Evolutionary conservation across 2,797 vertebrate species (phyloP).

Genomic region (Pelobates cultripes): DNA sequence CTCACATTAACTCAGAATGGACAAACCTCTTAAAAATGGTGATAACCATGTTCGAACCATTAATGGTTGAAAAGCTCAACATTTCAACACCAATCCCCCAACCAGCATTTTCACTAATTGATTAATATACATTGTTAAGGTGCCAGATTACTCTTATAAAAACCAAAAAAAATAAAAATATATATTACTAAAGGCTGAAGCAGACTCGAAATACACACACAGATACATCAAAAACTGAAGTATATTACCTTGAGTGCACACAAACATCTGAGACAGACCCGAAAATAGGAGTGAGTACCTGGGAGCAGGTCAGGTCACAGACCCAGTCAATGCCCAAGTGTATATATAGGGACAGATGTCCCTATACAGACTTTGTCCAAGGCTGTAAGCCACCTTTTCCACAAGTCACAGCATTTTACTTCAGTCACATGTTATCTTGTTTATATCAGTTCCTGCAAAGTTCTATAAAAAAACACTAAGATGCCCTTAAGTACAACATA

Average conservation of each 20-base stretch:
- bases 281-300: not conserved
- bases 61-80: no score
- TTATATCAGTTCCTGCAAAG: not conserved
- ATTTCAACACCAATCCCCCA: no score
- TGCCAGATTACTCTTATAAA: no score
- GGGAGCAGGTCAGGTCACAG: conserved; percentile 2
- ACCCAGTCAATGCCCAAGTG: not conserved
- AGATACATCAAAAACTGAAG: not conserved
- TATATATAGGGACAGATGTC: not conserved
- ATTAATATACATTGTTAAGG: no score
- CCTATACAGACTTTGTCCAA: not conserved
- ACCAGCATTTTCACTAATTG: no score
- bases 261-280: conserved; percentile 3
- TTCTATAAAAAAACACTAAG: no score
- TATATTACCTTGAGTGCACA: conserved; percentile 1
- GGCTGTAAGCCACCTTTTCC: not conserved
- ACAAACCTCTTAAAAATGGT: no score
- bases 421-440: conserved; percentile 14
- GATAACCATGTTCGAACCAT: no score
- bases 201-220: not conserved
- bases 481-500: no score
- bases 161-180: no score
- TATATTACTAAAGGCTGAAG: not conserved
- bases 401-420: not conserved
- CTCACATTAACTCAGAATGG: no score